Evolutionary conservation across 2,888 invertebrate genomes (phyloP), one percentile per base, ranked within the genome.

Genomic region (Drosophila robusta): DNA sequence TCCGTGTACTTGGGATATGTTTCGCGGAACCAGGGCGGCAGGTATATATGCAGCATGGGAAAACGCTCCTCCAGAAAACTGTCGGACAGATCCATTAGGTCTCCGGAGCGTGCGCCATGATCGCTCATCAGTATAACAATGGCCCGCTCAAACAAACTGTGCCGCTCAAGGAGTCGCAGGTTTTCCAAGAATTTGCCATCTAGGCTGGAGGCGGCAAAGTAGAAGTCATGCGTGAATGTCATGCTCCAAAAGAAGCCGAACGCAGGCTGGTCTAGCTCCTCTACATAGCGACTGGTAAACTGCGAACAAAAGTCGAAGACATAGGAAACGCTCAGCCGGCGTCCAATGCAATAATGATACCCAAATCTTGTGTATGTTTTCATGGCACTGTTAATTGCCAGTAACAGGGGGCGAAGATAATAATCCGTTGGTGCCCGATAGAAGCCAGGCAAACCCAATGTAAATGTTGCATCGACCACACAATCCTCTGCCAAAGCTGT

Each of bases 191-290:
- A 90, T 93, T 93, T 93, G 0, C 81, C 90, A 83, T 96, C 96
- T 90, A 95, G 94, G 12, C 94, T 93, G 18, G 94, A 93, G 0
- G 95, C 94, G 0, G 93, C 93, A 81, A 94, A 95, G 38, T 95
- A 91, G 49, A 93, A 93, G 67, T 95, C 94, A 84, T 95, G 96
- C 71, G 95, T 96, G 60, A 95, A 94, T 11, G 95, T 94, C 81
- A 95, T 95, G 78, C 95, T 94, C 96, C 96, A 96, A 85, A 96
- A 95, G 6, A 96, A 92, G 0, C 95, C 95, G 80, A 96, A 96
- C 78, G 93, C 94, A 0, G 95, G 93, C 11, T 47, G 61, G 29
- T 69, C 50, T 6, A 57, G n/a, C 11, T 93, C 92, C 22, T 93
- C 91, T 64, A 93, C 92, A 71, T 95, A 95, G 0, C 94, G 94